Evolutionary conservation across 2,797 vertebrate genomes (phyloP).

Genomic region (Fundulus diaphanus): DNA sequence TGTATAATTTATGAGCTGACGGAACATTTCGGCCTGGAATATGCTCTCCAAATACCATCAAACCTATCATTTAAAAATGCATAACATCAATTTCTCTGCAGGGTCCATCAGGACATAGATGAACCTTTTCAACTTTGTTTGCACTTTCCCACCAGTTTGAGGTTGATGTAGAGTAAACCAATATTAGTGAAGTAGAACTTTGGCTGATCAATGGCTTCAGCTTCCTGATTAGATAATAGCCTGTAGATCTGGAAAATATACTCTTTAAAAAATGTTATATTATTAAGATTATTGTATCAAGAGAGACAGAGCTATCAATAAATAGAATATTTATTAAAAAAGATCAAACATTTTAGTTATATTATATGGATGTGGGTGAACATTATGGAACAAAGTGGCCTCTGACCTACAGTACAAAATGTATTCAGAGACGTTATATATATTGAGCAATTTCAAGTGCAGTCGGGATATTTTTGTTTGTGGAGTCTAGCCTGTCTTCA

Average conservation of each 20-base stretch:
- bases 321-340: neutral
- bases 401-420: constrained; percentile 29
- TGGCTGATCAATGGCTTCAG: constrained; percentile 35
- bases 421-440: constrained; percentile 10
- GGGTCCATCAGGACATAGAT: constrained; percentile 6
- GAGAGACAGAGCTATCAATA: neutral
- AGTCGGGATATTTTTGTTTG: constrained; percentile 31
- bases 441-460: constrained; percentile 53
- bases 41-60: constrained; percentile 12
- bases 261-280: neutral
- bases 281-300: neutral
- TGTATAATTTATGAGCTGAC: constrained; percentile 30
- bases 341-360: neutral
- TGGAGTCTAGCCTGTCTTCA: constrained; percentile 26
- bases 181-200: constrained; percentile 29
- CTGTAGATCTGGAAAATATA: neutral
- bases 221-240: constrained; percentile 9
- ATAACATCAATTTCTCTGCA: constrained; percentile 14
- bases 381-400: constrained; percentile 6
- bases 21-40: neutral
- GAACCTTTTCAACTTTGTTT: constrained; percentile 14
- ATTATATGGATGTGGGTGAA: neutral
- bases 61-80: constrained; percentile 19
- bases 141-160: constrained; percentile 36
- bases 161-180: constrained; percentile 25